Evolutionary conservation across 2,113 vertebrate species (phyloP).

Genomic region (Archocentrus centrarchus): DNA sequence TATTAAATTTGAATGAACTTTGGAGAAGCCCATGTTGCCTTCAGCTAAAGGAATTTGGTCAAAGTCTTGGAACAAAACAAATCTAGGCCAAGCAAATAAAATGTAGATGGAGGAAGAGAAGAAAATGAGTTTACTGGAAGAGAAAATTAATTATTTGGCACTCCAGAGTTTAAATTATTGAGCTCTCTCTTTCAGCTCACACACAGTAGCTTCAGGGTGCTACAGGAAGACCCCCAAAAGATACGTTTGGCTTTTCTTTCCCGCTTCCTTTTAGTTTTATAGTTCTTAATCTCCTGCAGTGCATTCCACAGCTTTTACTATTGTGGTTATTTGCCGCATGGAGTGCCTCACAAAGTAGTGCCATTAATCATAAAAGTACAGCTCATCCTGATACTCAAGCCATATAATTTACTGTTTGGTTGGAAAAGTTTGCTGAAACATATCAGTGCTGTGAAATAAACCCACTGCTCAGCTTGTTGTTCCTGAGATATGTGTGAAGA

Average conservation of each 20-base stretch:
- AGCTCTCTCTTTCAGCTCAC: conserved; percentile 1
- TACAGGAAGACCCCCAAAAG: not conserved
- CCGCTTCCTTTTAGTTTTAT: not conserved
- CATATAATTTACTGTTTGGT: conserved; percentile 16
- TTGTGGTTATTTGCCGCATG: conserved; percentile 26
- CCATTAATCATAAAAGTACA: conserved; percentile 59
- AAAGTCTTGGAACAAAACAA: conserved; percentile 42
- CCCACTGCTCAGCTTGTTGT: not conserved
- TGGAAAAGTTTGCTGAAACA: conserved; percentile 32
- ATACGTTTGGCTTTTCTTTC: not conserved
- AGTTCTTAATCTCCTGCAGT: not conserved
- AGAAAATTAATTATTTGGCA: conserved; percentile 2
- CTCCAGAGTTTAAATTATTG: conserved; percentile 1
- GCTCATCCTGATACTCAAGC: conserved; percentile 15
- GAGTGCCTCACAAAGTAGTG: conserved; percentile 25
- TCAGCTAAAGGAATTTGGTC: conserved; percentile 41
- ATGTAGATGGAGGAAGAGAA: conserved; percentile 35
- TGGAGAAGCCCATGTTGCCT: not conserved
- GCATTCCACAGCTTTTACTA: conserved; percentile 13
- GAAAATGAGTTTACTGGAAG: not conserved
- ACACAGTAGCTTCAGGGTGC: not conserved
- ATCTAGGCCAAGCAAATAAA: conserved; percentile 34
- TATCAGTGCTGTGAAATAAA: conserved; percentile 17
- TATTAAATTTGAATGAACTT: conserved; percentile 21
- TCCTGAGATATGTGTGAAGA: not conserved